Percentiles rank a stretch among this genome's conserved stretches.
phyloP scores from a whole-genome alignment of 2,888 invertebrate species.

The Latrodectus elegans region DNA sequence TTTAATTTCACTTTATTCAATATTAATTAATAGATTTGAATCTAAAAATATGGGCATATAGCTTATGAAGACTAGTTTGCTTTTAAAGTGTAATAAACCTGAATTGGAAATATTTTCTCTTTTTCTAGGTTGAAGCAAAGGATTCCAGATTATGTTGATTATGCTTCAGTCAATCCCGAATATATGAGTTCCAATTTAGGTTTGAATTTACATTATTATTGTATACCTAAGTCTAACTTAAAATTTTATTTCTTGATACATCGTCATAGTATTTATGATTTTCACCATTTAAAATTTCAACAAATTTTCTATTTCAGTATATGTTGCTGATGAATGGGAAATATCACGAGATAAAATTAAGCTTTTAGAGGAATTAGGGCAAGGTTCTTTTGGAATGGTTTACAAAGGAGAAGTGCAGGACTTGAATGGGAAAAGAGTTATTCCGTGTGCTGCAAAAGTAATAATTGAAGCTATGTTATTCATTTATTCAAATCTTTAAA shows the following conservation, averaged over 20 bases:
- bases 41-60: background rate
- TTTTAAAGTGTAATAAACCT: no score
- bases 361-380: conserved; percentile 85
- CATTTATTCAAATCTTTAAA: no score
- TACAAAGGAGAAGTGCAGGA: conserved; percentile 84
- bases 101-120: no score
- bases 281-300: no score
- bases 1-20: conserved; percentile 20
- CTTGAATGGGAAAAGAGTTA: conserved; percentile 80
- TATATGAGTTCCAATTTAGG: conserved; percentile 82
- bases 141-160: conserved; percentile 81
- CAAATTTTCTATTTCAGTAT: conserved; percentile 73
- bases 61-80: no score
- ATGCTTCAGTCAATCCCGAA: conserved; percentile 92
- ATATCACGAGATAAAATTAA: conserved; percentile 86
- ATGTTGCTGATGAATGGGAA: conserved; percentile 94
- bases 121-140: conserved; percentile 31
- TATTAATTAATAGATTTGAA: background rate
- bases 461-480: background rate
- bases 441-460: conserved; percentile 86
- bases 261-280: background rate
- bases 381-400: conserved; percentile 88
- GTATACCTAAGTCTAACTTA: background rate
- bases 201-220: conserved; percentile 4
- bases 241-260: background rate